A percentile compares a stretch with the other conserved stretches of the same genome.
These are phyloP conservation scores for Oreochromis mossambicus DNA, from an alignment of 2,797 vertebrate species.

Conservation along the genomic window DNA sequence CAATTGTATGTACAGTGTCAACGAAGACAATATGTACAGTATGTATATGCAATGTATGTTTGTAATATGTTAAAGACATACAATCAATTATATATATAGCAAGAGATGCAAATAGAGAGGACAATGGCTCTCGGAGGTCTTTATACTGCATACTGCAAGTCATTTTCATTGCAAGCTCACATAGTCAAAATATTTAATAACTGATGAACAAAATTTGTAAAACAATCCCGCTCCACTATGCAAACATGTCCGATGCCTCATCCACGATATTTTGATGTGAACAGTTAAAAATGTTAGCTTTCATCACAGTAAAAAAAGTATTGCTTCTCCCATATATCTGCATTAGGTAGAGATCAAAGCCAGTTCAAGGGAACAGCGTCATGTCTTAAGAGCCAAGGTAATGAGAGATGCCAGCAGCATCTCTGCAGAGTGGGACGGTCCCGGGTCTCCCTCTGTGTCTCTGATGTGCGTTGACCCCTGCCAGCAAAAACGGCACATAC, in stretches of 20 bases:
- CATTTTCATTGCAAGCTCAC: background rate
- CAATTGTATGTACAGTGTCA: background rate
- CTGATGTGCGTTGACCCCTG: conserved; percentile 47
- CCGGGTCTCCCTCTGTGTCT: conserved; percentile 3
- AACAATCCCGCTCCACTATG: background rate
- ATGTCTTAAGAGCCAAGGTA: conserved; percentile 42
- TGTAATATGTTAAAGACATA: background rate
- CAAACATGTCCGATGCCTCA: conserved; percentile 19
- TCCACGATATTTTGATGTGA: conserved; percentile 41
- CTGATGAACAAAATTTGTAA: background rate
- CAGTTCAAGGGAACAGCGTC: conserved; percentile 39
- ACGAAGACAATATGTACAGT: background rate
- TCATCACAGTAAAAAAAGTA: conserved; percentile 47
- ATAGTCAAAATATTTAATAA: background rate
- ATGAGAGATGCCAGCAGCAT: conserved; percentile 35
- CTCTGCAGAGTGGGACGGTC: conserved; percentile 28
- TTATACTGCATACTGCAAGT: background rate
- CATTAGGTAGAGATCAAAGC: conserved; percentile 62
- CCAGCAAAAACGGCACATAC: conserved; percentile 3
- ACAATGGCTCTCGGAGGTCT: background rate
- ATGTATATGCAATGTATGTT: rapidly evolving
- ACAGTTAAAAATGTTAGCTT: conserved; percentile 56
- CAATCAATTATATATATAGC: background rate
- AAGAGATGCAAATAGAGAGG: background rate
- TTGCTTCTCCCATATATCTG: conserved; percentile 36